These are phyloP conservation scores for Escarpia spicata DNA, from an alignment of 2,888 invertebrate genomes.

Conservation along the genomic window DNA sequence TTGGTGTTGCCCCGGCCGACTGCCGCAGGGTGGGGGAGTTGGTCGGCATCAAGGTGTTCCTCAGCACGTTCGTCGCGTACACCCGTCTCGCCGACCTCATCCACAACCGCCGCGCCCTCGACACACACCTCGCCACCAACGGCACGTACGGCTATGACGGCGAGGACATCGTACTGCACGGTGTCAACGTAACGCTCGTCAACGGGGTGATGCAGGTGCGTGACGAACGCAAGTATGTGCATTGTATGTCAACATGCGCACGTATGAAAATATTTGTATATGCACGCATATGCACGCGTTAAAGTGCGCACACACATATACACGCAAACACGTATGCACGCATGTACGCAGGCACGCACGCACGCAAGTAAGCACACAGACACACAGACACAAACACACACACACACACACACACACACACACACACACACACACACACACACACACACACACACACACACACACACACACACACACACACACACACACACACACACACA, in stretches of 20 bases:
- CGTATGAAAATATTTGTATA: too few relatives aligned
- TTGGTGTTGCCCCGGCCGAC: slow-evolving; percentile 77
- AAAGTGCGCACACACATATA: not conserved
- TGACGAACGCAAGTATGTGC: not conserved
- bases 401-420: not conserved
- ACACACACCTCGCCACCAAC: not conserved
- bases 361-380: not conserved
- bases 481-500: not conserved
- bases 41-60: slow-evolving; percentile 89
- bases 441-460: not conserved
- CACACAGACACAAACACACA: not conserved
- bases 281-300: not conserved
- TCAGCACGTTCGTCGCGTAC: slow-evolving; percentile 94
- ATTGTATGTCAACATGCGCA: not conserved
- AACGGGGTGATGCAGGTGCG: slow-evolving; percentile 37
- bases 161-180: slow-evolving; percentile 35
- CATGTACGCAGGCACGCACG: not conserved
- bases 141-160: slow-evolving; percentile 29
- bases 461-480: not conserved
- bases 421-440: not conserved
- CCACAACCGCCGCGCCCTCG: slow-evolving; percentile 27
- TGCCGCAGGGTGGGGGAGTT: slow-evolving; percentile 82
- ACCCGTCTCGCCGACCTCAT: slow-evolving; percentile 70
- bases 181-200: slow-evolving; percentile 31
- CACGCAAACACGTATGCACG: not conserved